Evolutionary conservation across 2,113 vertebrate species (phyloP).

Genomic region (Vimba vimba): DNA sequence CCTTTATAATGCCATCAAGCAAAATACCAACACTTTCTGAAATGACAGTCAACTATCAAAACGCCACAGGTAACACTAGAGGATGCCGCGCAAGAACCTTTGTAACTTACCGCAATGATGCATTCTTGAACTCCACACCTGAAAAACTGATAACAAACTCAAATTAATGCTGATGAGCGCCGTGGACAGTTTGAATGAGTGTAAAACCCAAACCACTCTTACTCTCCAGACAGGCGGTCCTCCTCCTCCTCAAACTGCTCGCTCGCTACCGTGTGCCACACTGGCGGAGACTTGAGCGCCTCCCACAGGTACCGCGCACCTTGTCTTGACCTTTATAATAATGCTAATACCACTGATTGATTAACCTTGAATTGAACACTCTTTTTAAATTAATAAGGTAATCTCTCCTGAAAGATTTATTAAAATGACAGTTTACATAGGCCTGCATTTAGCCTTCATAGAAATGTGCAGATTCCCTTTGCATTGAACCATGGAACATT

Average conservation of each 20-base stretch:
- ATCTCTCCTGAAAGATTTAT: background rate
- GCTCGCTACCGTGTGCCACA: background rate
- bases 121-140: conserved; percentile 39
- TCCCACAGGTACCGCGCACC: conserved; percentile 31
- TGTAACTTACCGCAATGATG: conserved; percentile 38
- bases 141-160: background rate
- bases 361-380: background rate
- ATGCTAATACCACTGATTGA: background rate
- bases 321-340: conserved; percentile 27
- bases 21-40: background rate
- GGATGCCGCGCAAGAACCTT: background rate
- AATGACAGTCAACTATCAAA: background rate
- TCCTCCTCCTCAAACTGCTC: background rate
- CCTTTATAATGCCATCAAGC: background rate
- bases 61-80: background rate
- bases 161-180: background rate
- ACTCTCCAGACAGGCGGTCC: background rate
- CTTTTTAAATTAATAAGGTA: background rate
- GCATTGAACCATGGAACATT: background rate
- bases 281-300: conserved; percentile 44
- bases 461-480: background rate
- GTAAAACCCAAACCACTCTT: conserved; percentile 4
- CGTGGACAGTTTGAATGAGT: background rate
- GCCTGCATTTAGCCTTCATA: background rate
- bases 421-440: background rate